A percentile compares a stretch with the other conserved stretches of the same genome.
These are phyloP conservation scores for Dipodomys spectabilis DNA, from an alignment of 2,113 vertebrate genomes.

Conservation along the genomic window DNA sequence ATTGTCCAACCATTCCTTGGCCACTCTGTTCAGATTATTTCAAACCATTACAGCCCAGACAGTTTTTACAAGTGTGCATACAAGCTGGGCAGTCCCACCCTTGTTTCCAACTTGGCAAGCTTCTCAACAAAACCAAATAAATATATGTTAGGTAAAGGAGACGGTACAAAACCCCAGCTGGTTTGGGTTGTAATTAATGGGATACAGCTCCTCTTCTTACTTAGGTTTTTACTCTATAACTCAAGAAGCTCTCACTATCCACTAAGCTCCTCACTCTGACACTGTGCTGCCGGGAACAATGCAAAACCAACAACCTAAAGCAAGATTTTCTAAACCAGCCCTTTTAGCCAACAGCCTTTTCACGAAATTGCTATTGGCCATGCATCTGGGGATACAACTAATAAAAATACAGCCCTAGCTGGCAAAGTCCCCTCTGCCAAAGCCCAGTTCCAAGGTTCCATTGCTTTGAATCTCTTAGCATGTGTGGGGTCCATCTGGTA, in stretches of 20 bases:
- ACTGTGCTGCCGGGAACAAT: background rate
- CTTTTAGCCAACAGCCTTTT: conserved; percentile 61
- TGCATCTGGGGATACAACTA: conserved; percentile 15
- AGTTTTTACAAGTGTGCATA: conserved; percentile 11
- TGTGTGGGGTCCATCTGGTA: conserved; percentile 70
- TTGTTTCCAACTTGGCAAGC: conserved; percentile 50
- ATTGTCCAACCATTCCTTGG: background rate
- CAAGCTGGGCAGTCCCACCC: background rate
- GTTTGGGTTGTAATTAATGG: background rate
- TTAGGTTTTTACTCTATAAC: conserved; percentile 27
- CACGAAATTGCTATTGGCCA: background rate
- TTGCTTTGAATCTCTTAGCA: conserved; percentile 80
- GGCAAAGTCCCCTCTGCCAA: conserved; percentile 71
- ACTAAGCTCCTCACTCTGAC: background rate
- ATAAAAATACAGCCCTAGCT: conserved; percentile 71
- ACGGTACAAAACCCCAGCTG: background rate
- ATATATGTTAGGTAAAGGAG: background rate
- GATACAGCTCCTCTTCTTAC: background rate
- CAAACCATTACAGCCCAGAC: conserved; percentile 57
- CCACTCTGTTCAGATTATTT: background rate
- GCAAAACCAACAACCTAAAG: background rate
- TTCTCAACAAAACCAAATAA: conserved; percentile 50
- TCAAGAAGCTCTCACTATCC: background rate
- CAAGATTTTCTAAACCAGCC: background rate
- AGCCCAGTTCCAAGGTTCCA: conserved; percentile 73